Evolutionary conservation across 1,140 invertebrate genomes (phyloP).

Genomic region (Saccostrea cuccullata): DNA sequence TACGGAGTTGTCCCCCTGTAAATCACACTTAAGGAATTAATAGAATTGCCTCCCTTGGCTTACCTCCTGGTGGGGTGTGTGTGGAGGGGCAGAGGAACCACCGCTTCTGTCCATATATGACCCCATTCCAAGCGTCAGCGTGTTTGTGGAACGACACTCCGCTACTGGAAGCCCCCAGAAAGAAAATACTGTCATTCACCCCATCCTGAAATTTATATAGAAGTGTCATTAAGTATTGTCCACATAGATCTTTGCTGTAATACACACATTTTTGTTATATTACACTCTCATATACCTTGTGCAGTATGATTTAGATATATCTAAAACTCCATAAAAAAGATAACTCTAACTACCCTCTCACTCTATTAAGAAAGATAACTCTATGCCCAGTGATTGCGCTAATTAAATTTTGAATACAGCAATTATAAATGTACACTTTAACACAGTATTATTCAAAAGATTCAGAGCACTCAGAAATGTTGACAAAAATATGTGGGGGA

Average conservation of each 20-base stretch:
- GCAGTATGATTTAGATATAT: no score
- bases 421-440: no score
- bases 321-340: no score
- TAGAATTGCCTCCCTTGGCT: slow-evolving; percentile 10
- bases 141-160: slow-evolving; percentile 76
- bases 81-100: slow-evolving; percentile 74
- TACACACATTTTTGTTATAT: no score
- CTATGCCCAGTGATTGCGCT: no score
- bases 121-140: slow-evolving; percentile 76
- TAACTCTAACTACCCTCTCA: no score
- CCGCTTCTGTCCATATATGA: slow-evolving; percentile 73
- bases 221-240: neutral
- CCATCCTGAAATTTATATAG: slow-evolving; percentile 55
- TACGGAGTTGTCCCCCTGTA: neutral
- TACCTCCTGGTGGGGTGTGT: slow-evolving; percentile 75
- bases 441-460: no score
- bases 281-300: no score
- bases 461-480: no score
- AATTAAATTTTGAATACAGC: no score
- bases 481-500: no score
- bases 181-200: slow-evolving; percentile 73
- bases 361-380: no score
- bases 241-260: neutral
- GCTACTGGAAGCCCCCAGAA: slow-evolving; percentile 71
- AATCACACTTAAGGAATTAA: neutral